These are phyloP conservation scores for Dendroctonus ponderosae DNA, from an alignment of 1,140 invertebrate genomes.

Conservation along the genomic window DNA sequence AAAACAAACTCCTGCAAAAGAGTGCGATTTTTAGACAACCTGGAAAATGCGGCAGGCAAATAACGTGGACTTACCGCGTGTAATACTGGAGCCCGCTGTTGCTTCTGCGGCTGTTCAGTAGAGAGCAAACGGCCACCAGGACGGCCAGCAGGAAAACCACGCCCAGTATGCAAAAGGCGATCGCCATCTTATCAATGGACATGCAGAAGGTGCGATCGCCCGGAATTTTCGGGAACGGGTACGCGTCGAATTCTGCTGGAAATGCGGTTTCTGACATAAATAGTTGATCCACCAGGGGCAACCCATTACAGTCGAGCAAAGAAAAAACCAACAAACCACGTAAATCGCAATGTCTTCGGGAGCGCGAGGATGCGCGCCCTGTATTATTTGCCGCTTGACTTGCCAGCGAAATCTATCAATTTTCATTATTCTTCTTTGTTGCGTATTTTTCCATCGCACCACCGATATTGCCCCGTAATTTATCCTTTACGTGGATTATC, in stretches of 20 bases:
- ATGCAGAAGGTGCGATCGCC: conserved; percentile 67
- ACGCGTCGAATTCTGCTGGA: conserved; percentile 37
- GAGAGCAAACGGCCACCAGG: conserved; percentile 62
- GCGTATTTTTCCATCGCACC: conserved; percentile 1
- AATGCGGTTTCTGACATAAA: neutral
- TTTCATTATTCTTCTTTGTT: conserved; percentile 29
- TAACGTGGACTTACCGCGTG: conserved; percentile 22
- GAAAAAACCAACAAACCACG: too few species aligned
- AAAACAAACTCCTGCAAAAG: conserved; percentile 46
- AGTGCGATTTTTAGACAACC: neutral
- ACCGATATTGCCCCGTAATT: conserved; percentile 19
- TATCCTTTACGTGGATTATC: conserved; percentile 13
- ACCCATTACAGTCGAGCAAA: too few species aligned
- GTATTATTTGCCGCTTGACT: conserved; percentile 24
- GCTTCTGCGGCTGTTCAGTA: conserved; percentile 58
- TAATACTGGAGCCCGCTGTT: conserved; percentile 40
- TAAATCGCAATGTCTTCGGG: too few species aligned
- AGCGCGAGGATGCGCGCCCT: neutral
- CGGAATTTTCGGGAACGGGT: conserved; percentile 48
- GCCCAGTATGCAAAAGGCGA: conserved; percentile 66
- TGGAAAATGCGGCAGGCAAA: too few species aligned
- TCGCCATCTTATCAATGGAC: conserved; percentile 68
- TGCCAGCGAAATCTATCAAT: conserved; percentile 26
- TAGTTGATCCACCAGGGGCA: too few species aligned
- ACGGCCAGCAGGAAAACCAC: conserved; percentile 66